Evolutionary conservation across 1,140 invertebrate species (phyloP), one percentile per base, ranked within the genome.

Genomic region (Drosophila parabipectinata): DNA sequence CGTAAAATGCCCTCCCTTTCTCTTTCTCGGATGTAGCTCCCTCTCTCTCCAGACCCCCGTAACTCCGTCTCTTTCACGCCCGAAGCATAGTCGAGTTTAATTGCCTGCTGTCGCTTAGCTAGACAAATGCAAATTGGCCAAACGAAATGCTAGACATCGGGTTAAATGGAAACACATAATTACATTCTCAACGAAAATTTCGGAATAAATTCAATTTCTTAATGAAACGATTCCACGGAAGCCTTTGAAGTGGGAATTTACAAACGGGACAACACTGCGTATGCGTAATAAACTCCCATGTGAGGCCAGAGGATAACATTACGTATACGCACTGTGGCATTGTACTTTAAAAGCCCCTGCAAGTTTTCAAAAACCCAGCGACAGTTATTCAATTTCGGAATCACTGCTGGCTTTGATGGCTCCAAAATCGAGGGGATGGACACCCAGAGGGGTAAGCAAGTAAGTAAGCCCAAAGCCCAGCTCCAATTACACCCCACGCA

Each of bases 91-190:
- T n/a, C 9, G 32, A 32, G 51, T 37, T 73, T 62, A 72, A 72
- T 73, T 72, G 44, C 44, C 50, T 41, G 12, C 39, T 63, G 67
- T 55, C 57, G 44, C 51, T 64, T 50, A 72, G 37, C 45, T 45
- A 56, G 59, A 74, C 72, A 64, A 74, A 64, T 53, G 57, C 52
- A 66, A 74, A 74, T 66, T 74, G 71, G 32, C 24, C 21, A 53
- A 53, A 39, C 48, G 37, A 58, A 74, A 56, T 44, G 51, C 28
- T 68, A 68, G 66, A 56, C 63, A 68, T 26, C 15, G n/a, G n/a
- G 32, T 41, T 69, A 50, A 69, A 56, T 26, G 26, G 5, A 24
- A 37, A 48, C 26, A 39, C 26, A 50, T 69, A 69, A 50, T 26
- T 50, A 50, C 24, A 50, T 32, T 5, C 8, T 44, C 5, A 18